These are phyloP conservation scores for Saccostrea echinata DNA, from an alignment of 1,140 invertebrate genomes.

Conservation along the genomic window DNA sequence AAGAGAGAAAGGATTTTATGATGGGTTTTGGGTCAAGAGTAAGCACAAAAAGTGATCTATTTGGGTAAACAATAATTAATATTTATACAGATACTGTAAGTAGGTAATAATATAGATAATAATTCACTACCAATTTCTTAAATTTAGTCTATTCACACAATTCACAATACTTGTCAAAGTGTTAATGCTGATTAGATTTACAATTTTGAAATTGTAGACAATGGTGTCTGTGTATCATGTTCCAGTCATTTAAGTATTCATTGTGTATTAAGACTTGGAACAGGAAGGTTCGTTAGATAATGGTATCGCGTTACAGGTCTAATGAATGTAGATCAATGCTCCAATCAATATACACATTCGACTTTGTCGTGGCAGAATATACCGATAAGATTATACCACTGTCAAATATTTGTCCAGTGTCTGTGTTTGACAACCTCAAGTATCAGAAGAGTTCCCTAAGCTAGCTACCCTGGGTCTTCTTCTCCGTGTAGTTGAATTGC, in stretches of 20 bases:
- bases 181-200: constrained; percentile 24
- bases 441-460: constrained; percentile 9
- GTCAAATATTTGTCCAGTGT: constrained; percentile 22
- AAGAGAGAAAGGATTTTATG: too few relatives aligned
- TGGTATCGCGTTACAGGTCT: not conserved
- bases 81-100: not conserved
- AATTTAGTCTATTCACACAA: not conserved
- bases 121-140: constrained; percentile 10
- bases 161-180: constrained; percentile 7
- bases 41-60: not conserved
- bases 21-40: too few relatives aligned
- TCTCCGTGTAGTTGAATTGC: not conserved
- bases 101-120: not conserved
- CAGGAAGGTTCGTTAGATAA: not conserved
- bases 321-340: constrained; percentile 21
- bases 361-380: not conserved
- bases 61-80: not conserved
- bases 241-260: constrained; percentile 33
- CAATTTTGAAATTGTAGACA: constrained; percentile 17
- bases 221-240: not conserved
- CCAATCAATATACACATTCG: constrained; percentile 14
- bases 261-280: not conserved
- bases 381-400: constrained; percentile 14
- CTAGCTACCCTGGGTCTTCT: not conserved
- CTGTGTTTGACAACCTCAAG: constrained; percentile 15